phyloP scores from a whole-genome alignment of 2,113 vertebrate species.

The Pteropus alecto region DNA sequence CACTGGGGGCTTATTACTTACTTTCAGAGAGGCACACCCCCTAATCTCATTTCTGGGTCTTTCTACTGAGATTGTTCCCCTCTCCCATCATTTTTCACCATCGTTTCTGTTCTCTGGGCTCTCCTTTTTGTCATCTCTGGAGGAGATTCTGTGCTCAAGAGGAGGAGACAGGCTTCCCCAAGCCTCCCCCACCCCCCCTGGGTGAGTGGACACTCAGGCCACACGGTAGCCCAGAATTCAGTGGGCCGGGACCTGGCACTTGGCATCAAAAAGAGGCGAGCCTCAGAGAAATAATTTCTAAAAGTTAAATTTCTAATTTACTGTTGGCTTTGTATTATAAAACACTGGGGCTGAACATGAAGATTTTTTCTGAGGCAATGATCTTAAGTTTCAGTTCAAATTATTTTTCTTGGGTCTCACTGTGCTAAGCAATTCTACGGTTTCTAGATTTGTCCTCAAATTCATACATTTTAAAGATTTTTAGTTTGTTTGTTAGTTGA shows the following conservation, averaged over 20 bases:
- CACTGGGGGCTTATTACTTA: not conserved
- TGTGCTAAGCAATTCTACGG: not conserved
- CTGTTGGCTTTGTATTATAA: not conserved
- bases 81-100: fast-evolving
- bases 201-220: no score
- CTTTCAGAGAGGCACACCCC: not conserved
- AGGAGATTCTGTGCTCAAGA: not conserved
- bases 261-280: not conserved
- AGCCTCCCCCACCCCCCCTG: no score
- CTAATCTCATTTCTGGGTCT: not conserved
- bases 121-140: not conserved
- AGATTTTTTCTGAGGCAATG: not conserved
- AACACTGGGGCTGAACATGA: not conserved
- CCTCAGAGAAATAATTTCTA: not conserved
- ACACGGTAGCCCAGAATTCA: no score
- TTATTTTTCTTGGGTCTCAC: not conserved
- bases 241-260: no score
- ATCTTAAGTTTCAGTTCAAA: not conserved
- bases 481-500: not conserved
- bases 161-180: fast-evolving
- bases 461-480: not conserved
- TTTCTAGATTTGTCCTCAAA: not conserved
- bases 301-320: not conserved
- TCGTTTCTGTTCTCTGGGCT: fast-evolving
- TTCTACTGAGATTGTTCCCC: not conserved